These are phyloP conservation scores for Falco biarmicus DNA, from an alignment of 2,797 vertebrate genomes.

Conservation along the genomic window DNA sequence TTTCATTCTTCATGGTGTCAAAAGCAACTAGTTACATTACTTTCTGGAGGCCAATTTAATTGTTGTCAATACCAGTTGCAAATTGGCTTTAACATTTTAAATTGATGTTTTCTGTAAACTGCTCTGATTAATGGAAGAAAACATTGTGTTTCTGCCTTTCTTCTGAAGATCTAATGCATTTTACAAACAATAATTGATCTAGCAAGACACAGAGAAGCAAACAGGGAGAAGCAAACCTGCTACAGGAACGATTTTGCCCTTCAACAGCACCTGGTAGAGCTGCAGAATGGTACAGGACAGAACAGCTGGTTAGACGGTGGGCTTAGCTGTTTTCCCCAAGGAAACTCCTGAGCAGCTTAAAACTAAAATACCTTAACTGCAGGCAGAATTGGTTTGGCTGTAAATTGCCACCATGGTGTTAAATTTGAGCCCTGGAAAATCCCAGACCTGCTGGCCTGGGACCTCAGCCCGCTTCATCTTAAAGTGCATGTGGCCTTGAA, in stretches of 20 bases:
- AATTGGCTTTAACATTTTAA: slow-evolving; percentile 61
- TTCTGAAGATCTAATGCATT: slow-evolving; percentile 37
- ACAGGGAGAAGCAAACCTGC: not conserved
- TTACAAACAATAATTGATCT: slow-evolving; percentile 51
- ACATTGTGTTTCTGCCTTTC: slow-evolving; percentile 39
- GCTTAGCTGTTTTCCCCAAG: not conserved
- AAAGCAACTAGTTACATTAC: slow-evolving; percentile 2
- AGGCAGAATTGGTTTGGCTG: not conserved
- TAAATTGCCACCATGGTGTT: not conserved
- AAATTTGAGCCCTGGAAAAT: not conserved
- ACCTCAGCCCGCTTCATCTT: not conserved
- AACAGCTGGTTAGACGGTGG: not conserved
- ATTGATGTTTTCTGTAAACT: slow-evolving; percentile 64
- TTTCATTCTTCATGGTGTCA: slow-evolving; percentile 42
- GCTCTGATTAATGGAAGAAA: slow-evolving; percentile 56
- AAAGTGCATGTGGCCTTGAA: not conserved
- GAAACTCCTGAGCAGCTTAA: not conserved
- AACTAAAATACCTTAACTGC: not conserved
- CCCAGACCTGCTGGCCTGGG: not conserved
- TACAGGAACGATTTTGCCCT: not conserved
- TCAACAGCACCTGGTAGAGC: not conserved
- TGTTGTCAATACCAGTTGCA: slow-evolving; percentile 40
- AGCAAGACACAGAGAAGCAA: not conserved
- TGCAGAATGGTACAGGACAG: not conserved
- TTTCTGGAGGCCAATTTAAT: slow-evolving; percentile 52